Base-by-base conservation (phyloP, 2,797 vertebrate species). In the Scomberomorus guttatus region DNA sequence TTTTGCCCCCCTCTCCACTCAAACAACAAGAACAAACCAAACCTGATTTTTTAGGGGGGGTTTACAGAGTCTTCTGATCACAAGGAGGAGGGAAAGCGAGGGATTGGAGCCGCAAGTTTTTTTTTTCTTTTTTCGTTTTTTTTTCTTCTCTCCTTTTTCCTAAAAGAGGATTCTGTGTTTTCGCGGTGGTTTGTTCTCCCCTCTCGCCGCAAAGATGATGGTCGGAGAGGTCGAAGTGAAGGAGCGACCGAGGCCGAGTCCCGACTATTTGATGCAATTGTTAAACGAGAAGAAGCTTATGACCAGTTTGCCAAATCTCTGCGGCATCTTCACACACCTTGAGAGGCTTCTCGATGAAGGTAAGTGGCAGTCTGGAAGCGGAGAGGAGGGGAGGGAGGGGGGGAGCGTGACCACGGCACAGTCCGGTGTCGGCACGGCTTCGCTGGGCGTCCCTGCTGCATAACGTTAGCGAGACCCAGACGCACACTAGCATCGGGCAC, bases 261-360 rank as follows among this genome's bases (percentile, higher is more conserved):
- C 96, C 87, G 96, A 96, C 94, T 96, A 96, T 94, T 92, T 96
- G 84, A 96, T 96, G 96, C 96, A 96, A 84, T 93, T 96, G 67
- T 90, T 96, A 77, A 96, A 96, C 91, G 96, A 96, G 78, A 96
- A 96, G 91, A 96, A 96, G 94, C 95, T 96, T 71, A 96, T 96
- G 96, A 95, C 95, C 84, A 96, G 95, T 81, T 91, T 96, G 93
- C 96, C 96, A 64, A 96, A 96, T 89, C 95, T 96, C 90, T 96
- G 96, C 90, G 96, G 96, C 65, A 96, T 96, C 93, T 96, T 96
- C 92, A 96, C 96, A 70, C 96, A 99, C 93, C 97, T 99, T 69
- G 98, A 99, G 90, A 90, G 98, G 95, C 97, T 99, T 77, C 96
- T 99, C 88, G 98, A 99, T 77, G 98, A 99, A 97, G 98, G 98